Conservation (phyloP, 2,888 invertebrate genomes). For the Drosophila limbata region DNA sequence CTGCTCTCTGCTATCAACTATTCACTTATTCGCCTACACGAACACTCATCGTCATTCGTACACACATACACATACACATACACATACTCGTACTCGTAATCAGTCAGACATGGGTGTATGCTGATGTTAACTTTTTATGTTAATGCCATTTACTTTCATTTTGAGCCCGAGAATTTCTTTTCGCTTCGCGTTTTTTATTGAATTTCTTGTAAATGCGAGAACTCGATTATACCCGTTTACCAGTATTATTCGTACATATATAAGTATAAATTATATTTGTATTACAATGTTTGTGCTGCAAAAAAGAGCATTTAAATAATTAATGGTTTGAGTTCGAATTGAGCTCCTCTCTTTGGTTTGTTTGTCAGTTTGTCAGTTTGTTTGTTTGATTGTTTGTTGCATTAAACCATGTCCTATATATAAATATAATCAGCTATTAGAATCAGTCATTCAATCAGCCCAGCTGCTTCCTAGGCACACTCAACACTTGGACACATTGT, state of each 20-base stretch:
- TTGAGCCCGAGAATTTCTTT: constrained; percentile 19
- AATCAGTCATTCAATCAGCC: constrained; percentile 34
- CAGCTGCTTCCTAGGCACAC: constrained; percentile 28
- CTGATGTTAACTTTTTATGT: constrained; percentile 71
- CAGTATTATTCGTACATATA: constrained; percentile 34
- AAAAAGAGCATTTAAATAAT: constrained; percentile 16
- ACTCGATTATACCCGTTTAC: constrained; percentile 33
- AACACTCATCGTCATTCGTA: neutral
- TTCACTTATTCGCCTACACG: constrained; percentile 6
- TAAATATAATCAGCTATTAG: constrained; percentile 27
- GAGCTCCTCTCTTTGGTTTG: constrained; percentile 32
- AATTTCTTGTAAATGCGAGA: constrained; percentile 27
- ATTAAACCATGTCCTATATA: constrained; percentile 50
- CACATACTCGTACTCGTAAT: constrained; percentile 2
- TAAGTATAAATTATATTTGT: constrained; percentile 26
- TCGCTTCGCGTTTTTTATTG: constrained; percentile 48
- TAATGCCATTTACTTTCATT: constrained; percentile 70
- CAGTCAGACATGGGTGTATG: constrained; percentile 43
- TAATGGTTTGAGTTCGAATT: constrained; percentile 37
- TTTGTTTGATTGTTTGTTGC: constrained; percentile 47
- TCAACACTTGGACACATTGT: constrained; percentile 48
- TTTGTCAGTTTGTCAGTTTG: constrained; percentile 50
- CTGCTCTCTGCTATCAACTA: constrained; percentile 51
- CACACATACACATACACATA: constrained; percentile 11
- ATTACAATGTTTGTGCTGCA: constrained; percentile 39